Conservation (phyloP, 2,797 vertebrate species). For the Neoniphon sammara region DNA sequence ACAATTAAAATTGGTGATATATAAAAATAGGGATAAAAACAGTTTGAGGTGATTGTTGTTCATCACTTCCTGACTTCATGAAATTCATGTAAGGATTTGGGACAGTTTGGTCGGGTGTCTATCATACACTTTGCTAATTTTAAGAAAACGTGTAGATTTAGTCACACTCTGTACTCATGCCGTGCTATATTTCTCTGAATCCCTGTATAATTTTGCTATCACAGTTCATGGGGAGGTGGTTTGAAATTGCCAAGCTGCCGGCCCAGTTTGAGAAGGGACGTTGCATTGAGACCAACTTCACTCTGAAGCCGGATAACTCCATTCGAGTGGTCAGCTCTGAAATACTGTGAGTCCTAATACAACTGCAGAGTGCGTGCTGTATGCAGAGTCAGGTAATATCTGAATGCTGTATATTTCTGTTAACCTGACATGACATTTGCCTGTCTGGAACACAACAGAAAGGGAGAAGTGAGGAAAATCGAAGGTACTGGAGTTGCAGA, state of each 20-base stretch:
- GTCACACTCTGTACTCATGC: slow-evolving; percentile 41
- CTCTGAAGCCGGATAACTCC: slow-evolving; percentile 83
- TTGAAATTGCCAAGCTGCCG: slow-evolving; percentile 92
- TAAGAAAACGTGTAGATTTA: slow-evolving; percentile 52
- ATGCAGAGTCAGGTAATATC: slow-evolving; percentile 16
- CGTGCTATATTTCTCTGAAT: slow-evolving; percentile 43
- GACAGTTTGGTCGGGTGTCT: neutral
- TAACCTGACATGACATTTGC: slow-evolving; percentile 42
- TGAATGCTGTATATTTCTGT: slow-evolving; percentile 7
- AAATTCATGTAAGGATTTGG: no score
- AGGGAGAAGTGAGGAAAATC: slow-evolving; percentile 82
- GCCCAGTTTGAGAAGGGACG: slow-evolving; percentile 89
- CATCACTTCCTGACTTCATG: no score
- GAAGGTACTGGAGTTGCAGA: slow-evolving; percentile 85
- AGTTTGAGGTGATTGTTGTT: no score
- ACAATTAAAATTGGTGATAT: no score
- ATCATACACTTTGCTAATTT: slow-evolving; percentile 10
- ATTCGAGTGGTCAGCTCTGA: slow-evolving; percentile 90
- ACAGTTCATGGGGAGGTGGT: slow-evolving; percentile 94
- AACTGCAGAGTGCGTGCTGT: slow-evolving; percentile 25
- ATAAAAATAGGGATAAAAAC: no score
- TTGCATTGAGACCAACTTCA: slow-evolving; percentile 92
- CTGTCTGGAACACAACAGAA: slow-evolving; percentile 75
- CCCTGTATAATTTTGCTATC: slow-evolving; percentile 10
- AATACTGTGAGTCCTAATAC: slow-evolving; percentile 84